Conservation (phyloP, 2,113 vertebrate genomes). For the Ceuthmochares aereus region DNA sequence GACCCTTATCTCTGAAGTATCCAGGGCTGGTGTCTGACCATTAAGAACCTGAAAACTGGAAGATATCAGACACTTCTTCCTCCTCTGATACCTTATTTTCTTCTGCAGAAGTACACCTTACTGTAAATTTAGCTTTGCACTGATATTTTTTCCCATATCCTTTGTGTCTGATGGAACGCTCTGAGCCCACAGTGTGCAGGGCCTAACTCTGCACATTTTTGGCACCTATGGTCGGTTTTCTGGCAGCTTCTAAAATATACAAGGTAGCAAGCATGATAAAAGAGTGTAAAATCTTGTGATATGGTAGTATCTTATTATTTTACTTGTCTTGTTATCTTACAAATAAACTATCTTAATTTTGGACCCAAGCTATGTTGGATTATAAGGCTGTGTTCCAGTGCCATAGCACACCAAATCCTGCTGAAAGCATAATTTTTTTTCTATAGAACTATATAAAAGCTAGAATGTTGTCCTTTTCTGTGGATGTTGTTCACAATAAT, state of each 20-base stretch:
- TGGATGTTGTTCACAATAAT: neutral
- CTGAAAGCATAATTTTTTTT: neutral
- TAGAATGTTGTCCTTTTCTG: neutral
- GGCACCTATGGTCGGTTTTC: neutral
- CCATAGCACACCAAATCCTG: neutral
- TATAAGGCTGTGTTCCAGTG: neutral
- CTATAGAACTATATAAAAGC: neutral
- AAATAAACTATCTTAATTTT: neutral
- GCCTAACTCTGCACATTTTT: neutral
- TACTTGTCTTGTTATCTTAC: neutral
- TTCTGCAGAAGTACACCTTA: neutral
- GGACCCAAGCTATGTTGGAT: neutral
- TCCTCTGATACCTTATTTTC: neutral
- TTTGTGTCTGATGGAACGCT: neutral
- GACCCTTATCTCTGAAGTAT: neutral
- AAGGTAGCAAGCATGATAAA: neutral
- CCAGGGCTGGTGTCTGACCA: neutral
- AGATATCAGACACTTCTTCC: neutral
- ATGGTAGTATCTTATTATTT: neutral
- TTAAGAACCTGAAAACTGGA: neutral
- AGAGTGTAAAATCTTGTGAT: neutral
- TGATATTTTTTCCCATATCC: rapidly evolving
- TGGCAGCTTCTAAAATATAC: neutral
- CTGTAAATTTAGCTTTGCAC: neutral
- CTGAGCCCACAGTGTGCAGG: neutral